Base-by-base conservation (phyloP, 2,888 invertebrate genomes). In the Siphonodentalium dalli region DNA sequence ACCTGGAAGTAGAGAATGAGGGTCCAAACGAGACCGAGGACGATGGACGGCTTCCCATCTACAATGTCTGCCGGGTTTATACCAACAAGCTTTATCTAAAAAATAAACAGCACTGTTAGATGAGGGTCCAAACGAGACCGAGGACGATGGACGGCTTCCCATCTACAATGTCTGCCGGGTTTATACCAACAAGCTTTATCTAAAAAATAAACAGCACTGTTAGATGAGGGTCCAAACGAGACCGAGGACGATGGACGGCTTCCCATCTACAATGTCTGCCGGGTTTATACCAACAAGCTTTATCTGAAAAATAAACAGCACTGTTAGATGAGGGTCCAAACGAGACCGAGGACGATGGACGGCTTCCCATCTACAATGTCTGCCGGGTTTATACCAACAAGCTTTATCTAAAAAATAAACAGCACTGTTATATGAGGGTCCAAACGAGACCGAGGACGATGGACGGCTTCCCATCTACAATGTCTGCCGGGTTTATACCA, bases 1-100 rank as follows among this genome's bases (percentile, higher is more conserved):
- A 96, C 97, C 90, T 97, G 96, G 90, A 97, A 97, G 85, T 96
- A 95, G 58, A 97, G 87, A 82, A 97, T 97, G 82, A 97, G 95
- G 77, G 95, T 97, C 97, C 97, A 97, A 75, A 97, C 93, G 48
- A 97, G 88, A 64, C 97, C 97, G 69, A 97, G 87, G 54, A 97
- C 95, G 77, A 97, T 96, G 58, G 96, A 91, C 49, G 96, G 94
- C 84, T 95, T 87, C 74, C 97, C 97, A 84, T 97, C 96, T 63
- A 96, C 96, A 80, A 97, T 87, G 85, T 97, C 97, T 37, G 94
- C 91, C 20, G 96, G 90, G 84, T 97, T 96, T 81, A 97, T 97
- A 85, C 97, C 97, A 64, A 97, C 97, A 80, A 97, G 86, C 86
- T 97, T 97, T 80, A 97, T 95, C 88, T 88, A 82, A 29, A 54